These are phyloP conservation scores for Galaxea fascicularis DNA, from an alignment of 92 coral and sea anemone species.

Conservation along the genomic window DNA sequence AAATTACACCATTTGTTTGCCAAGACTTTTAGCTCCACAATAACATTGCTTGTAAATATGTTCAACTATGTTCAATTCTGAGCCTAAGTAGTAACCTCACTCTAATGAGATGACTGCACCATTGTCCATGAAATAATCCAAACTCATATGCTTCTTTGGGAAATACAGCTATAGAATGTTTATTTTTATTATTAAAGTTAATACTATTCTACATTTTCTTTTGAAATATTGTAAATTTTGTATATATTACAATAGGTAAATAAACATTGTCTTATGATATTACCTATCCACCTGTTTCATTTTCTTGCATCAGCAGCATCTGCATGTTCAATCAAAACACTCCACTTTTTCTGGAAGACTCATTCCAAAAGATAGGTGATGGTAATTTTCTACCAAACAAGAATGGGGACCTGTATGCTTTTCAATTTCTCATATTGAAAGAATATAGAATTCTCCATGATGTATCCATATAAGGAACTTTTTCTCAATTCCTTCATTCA, in stretches of 20 bases:
- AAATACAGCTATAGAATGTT: background rate
- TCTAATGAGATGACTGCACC: background rate
- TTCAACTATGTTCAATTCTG: background rate
- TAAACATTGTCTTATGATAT: background rate
- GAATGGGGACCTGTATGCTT: too few species aligned
- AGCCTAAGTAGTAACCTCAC: background rate
- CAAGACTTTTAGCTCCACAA: background rate
- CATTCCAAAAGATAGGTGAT: too few species aligned
- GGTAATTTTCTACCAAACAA: too few species aligned
- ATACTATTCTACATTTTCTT: conserved; percentile 13
- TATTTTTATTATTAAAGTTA: conserved; percentile 9
- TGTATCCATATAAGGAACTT: too few species aligned
- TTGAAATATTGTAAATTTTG: conserved; percentile 32
- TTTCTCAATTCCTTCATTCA: too few species aligned
- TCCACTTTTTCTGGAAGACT: too few species aligned
- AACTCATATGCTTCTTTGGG: too few species aligned
- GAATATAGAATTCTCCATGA: too few species aligned
- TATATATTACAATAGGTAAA: conserved; percentile 22
- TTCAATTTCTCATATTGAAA: too few species aligned
- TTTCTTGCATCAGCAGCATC: background rate
- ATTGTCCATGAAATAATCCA: background rate
- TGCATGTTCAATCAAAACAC: too few species aligned
- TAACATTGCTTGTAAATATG: conserved; percentile 17
- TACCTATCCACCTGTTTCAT: background rate
- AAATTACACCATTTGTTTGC: too few species aligned